A percentile compares a stretch with the other conserved stretches of the same genome.
These are phyloP conservation scores for Rhipidura dahli DNA, from an alignment of 2,113 vertebrate species.

Conservation along the genomic window DNA sequence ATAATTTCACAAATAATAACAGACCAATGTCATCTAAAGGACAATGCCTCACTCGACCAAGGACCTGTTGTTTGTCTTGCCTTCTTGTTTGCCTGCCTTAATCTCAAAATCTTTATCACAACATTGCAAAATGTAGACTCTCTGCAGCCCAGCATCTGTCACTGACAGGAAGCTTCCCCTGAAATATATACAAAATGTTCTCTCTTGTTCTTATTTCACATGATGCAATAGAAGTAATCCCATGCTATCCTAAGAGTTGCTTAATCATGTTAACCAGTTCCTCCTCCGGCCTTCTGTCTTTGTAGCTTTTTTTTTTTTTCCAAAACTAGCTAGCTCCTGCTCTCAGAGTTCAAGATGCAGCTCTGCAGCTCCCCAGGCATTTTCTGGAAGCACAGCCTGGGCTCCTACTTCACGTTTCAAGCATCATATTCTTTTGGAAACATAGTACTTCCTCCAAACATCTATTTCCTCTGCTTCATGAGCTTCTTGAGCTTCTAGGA, in stretches of 20 bases:
- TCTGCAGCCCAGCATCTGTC: neutral
- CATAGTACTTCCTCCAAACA: neutral
- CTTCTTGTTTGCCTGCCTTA: neutral
- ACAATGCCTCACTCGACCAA: neutral
- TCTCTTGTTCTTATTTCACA: neutral
- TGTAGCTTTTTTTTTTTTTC: neutral
- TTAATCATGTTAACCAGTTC: slow-evolving; percentile 29
- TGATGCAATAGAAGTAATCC: slow-evolving; percentile 25
- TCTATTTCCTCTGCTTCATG: neutral
- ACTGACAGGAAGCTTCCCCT: slow-evolving; percentile 7
- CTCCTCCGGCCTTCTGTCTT: neutral
- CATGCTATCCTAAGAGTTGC: neutral
- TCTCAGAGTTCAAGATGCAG: neutral
- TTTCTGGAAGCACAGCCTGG: neutral
- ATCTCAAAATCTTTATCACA: slow-evolving; percentile 14
- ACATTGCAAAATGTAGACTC: neutral
- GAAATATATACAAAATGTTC: slow-evolving; percentile 43
- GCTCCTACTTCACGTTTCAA: fast-evolving
- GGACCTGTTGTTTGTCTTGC: neutral
- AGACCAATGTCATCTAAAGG: neutral
- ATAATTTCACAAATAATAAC: neutral
- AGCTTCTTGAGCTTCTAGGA: neutral
- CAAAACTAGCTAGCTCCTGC: neutral
- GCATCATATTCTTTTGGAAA: neutral
- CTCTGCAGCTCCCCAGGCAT: fast-evolving